These are phyloP conservation scores for Pseudomyrmex concolor DNA, from an alignment of 1,140 invertebrate genomes.

Conservation along the genomic window DNA sequence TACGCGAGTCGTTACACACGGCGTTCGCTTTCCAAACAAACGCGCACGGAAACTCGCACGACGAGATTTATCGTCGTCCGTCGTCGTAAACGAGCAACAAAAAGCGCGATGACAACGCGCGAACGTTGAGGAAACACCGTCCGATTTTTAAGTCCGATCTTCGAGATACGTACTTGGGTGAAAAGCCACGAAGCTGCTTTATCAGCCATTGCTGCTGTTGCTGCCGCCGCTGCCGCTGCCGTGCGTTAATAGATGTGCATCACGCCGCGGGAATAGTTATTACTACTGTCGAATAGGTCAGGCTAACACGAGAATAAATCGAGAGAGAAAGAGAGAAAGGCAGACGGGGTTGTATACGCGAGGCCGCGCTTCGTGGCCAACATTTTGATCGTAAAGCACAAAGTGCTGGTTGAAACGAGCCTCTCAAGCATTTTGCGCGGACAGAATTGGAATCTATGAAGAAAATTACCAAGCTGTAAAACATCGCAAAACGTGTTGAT, in stretches of 20 bases:
- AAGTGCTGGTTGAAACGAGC: conserved; percentile 25
- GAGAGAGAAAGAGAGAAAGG: neutral
- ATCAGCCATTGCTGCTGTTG: too few species aligned
- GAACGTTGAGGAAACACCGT: neutral
- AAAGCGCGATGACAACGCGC: conserved; percentile 3
- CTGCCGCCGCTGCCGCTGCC: neutral
- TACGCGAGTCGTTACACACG: conserved; percentile 64
- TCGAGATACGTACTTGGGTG: too few species aligned
- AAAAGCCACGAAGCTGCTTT: too few species aligned
- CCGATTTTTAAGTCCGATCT: too few species aligned
- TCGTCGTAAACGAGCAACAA: conserved; percentile 49
- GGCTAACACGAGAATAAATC: conserved; percentile 44
- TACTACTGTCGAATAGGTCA: conserved; percentile 19
- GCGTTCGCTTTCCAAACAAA: conserved; percentile 65
- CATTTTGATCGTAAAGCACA: conserved; percentile 34
- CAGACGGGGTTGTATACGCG: conserved; percentile 1
- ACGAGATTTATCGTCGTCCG: conserved; percentile 48
- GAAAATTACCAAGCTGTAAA: neutral
- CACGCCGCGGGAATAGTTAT: conserved; percentile 29
- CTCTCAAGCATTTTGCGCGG: neutral
- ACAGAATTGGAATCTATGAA: neutral
- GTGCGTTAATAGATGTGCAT: neutral
- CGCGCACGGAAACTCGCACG: conserved; percentile 20
- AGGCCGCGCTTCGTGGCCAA: neutral
- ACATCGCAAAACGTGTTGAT: too few species aligned